These are phyloP conservation scores for Ericerus pela DNA, from an alignment of 1,140 invertebrate genomes.

Conservation along the genomic window DNA sequence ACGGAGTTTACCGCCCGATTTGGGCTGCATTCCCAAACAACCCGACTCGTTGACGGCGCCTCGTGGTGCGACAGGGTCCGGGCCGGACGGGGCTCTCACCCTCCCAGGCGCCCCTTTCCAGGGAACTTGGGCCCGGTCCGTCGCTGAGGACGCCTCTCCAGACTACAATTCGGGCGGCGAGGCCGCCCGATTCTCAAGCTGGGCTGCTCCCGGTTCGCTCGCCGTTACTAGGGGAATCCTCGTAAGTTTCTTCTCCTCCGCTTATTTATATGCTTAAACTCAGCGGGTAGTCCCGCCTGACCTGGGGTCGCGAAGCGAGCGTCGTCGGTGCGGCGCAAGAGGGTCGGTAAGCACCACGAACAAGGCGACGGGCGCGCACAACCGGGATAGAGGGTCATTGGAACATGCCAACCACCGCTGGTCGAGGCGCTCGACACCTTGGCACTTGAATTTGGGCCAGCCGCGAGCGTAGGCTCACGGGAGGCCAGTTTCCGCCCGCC, in stretches of 20 bases:
- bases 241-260: constrained; percentile 85
- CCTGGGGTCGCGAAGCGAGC: constrained; percentile 51
- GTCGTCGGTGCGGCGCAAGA: too few relatives aligned
- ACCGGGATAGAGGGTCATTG: too few relatives aligned
- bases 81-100: constrained; percentile 52
- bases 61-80: constrained; percentile 32
- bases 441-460: too few relatives aligned
- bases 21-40: constrained; percentile 73
- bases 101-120: constrained; percentile 53
- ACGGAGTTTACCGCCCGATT: constrained; percentile 70
- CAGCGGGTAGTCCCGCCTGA: constrained; percentile 57
- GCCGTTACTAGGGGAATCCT: constrained; percentile 75
- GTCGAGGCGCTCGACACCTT: too few relatives aligned
- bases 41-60: constrained; percentile 52
- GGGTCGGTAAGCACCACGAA: too few relatives aligned
- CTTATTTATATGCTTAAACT: constrained; percentile 82
- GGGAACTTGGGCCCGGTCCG: constrained; percentile 60
- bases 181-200: constrained; percentile 42
- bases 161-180: constrained; percentile 44
- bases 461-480: not conserved
- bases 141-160: constrained; percentile 40
- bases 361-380: too few relatives aligned
- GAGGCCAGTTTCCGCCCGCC: too few relatives aligned
- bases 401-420: too few relatives aligned
- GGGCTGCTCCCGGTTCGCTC: constrained; percentile 67